Conservation (phyloP, 2,113 vertebrate genomes). For the Trochalopteron elliotii region DNA sequence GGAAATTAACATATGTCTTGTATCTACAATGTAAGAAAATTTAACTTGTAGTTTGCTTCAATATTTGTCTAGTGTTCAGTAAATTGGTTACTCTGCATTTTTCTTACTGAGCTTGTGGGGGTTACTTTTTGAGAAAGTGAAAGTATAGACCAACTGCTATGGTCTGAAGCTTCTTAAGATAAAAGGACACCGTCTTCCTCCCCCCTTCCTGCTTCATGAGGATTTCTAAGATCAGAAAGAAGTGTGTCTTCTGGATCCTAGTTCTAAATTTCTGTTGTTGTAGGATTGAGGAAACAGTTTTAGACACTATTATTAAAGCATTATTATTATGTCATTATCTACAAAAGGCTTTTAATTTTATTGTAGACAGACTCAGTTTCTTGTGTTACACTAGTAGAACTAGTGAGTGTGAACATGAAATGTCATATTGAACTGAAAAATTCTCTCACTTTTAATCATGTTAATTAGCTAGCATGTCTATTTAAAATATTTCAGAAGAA, state of each 20-base stretch:
- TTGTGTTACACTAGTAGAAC: neutral
- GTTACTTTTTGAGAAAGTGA: conserved; percentile 17
- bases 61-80: neutral
- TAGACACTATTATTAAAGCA: neutral
- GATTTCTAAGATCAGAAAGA: neutral
- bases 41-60: neutral
- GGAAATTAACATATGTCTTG: conserved; percentile 91
- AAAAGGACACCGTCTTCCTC: neutral
- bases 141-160: neutral
- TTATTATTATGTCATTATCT: neutral
- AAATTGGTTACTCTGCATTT: neutral
- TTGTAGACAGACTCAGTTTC: neutral
- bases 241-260: neutral
- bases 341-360: neutral
- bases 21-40: conserved; percentile 92
- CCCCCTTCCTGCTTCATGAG: neutral
- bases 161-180: neutral
- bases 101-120: neutral
- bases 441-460: neutral
- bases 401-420: neutral
- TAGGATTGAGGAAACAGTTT: neutral
- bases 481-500: neutral
- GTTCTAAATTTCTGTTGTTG: neutral
- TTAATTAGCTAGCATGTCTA: neutral
- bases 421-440: neutral